Base-by-base conservation (phyloP, 2,888 invertebrate genomes). In the Sphecodes monilicornis region DNA sequence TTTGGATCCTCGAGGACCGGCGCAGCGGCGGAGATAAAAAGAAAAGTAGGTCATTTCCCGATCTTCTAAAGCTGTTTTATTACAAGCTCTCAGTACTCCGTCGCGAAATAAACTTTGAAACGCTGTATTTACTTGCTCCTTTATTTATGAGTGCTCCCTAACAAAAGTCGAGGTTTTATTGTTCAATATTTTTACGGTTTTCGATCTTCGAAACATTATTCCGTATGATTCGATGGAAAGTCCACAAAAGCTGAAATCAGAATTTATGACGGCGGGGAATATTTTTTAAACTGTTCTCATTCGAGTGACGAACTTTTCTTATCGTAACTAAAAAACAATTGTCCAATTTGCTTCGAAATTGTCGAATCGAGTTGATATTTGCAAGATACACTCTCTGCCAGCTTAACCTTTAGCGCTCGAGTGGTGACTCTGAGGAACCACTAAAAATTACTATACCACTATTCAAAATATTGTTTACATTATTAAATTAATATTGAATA, bases 61-160 rank as follows among this genome's bases (percentile, higher is more conserved):
- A 41, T 39, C 57, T 4, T 74, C 57, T 2, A 18, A 64, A 64
- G 64, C 64, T 64, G 32, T 32, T 29, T 64, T 60, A 60, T 60
- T 60, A 29, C 26, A 16, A 16, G 26, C 57, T 29, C 41, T 39
- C 73, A 13, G 26, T 3, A 26, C 18, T 57, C 43, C 13, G 43
- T 75, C 74, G 64, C 32, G 74, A 75, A 76, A 81, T 72, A 80
- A 83, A 83, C 68, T 73, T 83, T 69, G 50, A 73, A 66, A 71
- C 82, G 32, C 66, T 60, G 74, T 82, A 84, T 84, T 82, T 84
- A 74, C 74, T 80, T 76, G 46, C 43, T n/a, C 75, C 60, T 66
- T 26, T 78, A 75, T 78, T 72, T 84, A 82, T n/a, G 82, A 71
- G 43, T 36, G 43, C 8, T 32, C 76, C 41, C 54, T 36, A 18